Base-by-base conservation (phyloP, 2,113 vertebrate genomes). In the Leucopsar rothschildi region DNA sequence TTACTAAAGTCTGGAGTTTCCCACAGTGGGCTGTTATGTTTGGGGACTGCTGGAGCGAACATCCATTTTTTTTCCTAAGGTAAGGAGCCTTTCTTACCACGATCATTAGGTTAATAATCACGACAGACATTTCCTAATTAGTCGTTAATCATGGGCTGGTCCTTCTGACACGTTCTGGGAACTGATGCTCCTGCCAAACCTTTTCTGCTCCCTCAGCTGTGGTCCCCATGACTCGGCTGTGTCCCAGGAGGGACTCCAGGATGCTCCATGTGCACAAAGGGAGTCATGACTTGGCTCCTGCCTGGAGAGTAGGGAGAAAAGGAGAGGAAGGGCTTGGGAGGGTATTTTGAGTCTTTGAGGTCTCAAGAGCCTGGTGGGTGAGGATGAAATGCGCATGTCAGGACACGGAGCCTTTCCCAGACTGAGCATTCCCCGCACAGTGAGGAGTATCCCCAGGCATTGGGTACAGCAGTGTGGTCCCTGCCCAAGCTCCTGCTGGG, bases 401-500 rank as follows among this genome's bases (percentile, higher is more conserved):
- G 63, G 60, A 27, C 22, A 10, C 2, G 31, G n/a, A 63, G 12
- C 19, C n/a, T 83, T 1, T 0, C 24, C 44, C 59, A 40, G 59
- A 15, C 71, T 77, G 22, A 80, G 40, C 53, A 29, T n/a, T 33
- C 37, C 40, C 37, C 1, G 2, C 13, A 0, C 24, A 12, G 22
- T 6, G 23, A 59, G 81, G 17, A 93, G 40, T 44, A 6, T 7
- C 61, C 6, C 20, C 59, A 42, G 21, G 12, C 37, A 4, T 12
- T 4, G 14, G 31, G 7, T 6, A 10, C 52, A 4, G 33, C 59
- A 20, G 49, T 27, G 57, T 5, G 3, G 15, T 7, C 1, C 0
- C 10, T 55, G 28, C 12, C 4, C 1, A 23, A 23, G 31, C 12
- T 35, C 16, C 33, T 0, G 0, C 24, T 28, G 53, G 25, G 42